Evolutionary conservation across 2,888 invertebrate genomes (phyloP), one percentile per base, ranked within the genome.

Genomic region (Tinea semifulvella): DNA sequence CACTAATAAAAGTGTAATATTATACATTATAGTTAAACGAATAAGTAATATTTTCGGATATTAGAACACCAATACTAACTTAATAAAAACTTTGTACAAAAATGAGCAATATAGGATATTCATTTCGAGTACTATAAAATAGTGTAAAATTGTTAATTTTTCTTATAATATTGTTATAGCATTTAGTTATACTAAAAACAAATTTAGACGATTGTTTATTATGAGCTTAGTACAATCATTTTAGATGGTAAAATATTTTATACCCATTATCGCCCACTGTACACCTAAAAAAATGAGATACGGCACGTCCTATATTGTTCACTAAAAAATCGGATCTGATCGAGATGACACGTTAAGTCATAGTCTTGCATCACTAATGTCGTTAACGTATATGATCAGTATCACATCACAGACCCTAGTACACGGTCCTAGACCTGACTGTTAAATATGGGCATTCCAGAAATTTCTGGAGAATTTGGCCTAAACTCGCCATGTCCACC

Each of bases 51-150:
- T 40, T 22, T 40, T 40, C 17, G 40, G 26, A 36, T 39, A 7
- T n/a, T 67, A 67, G 62, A 77, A 79, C 79, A 80, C 79, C 80
- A 79, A 80, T 74, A 72, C 18, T 36, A 36, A 28, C 16, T 14
- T 69, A 59, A 72, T 63, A 72, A 72, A 71, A 80, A 77, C 77
- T 75, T 77, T 79, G 80, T 80, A 80, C 80, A 80, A 80, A 79
- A 63, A 74, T 65, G 68, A 80, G 80, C 80, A 80, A 80, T 80
- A 80, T 80, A 79, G 74, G 65, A 67, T 53, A 69, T 65, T 72
- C 14, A 31, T 28, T 28, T 71, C 58, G 65, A 68, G 63, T 64
- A 65, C 52, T 63, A 62, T 52, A 47, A 46, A 49, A 48, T 52
- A 49, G 48, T 36, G 46, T 50, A 66, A 69, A 55, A 61, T 68